A percentile compares a stretch with the other conserved stretches of the same genome.
Evolutionary conservation across 1,140 invertebrate genomes (phyloP).

Genomic region (Eumeta japonica): DNA sequence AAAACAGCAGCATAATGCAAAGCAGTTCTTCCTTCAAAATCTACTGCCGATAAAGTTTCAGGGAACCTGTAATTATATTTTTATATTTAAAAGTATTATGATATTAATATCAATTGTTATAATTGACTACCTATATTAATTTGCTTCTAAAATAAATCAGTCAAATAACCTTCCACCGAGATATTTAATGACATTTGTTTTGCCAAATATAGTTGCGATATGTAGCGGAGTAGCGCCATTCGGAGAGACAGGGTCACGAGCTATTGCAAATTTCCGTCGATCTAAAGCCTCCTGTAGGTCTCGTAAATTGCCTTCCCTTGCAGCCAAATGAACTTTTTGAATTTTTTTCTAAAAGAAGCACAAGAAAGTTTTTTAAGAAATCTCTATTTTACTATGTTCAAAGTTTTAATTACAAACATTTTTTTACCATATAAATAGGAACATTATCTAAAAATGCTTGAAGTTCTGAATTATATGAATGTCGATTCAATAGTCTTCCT

Average conservation of each 20-base stretch:
- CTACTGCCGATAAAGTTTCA: conserved; percentile 74
- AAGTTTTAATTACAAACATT: too few species aligned
- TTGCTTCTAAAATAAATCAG: too few species aligned
- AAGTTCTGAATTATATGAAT: conserved; percentile 75
- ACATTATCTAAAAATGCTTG: conserved; percentile 89
- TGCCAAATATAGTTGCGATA: conserved; percentile 82
- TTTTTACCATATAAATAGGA: conserved; percentile 81
- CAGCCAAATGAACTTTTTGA: conserved; percentile 80
- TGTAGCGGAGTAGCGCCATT: conserved; percentile 91
- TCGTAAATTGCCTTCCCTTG: conserved; percentile 79
- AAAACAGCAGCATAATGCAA: conserved; percentile 87
- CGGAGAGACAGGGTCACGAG: conserved; percentile 74
- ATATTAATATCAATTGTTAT: not conserved
- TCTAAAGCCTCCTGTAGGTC: conserved; percentile 84
- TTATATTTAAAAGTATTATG: not conserved
- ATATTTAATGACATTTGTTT: conserved; percentile 67
- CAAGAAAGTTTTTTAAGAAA: too few species aligned
- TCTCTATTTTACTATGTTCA: too few species aligned
- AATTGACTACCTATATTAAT: not conserved
- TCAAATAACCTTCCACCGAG: conserved; percentile 59
- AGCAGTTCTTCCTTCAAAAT: conserved; percentile 82
- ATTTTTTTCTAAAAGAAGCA: conserved; percentile 79
- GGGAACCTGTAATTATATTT: conserved; percentile 66
- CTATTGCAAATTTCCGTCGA: conserved; percentile 86
- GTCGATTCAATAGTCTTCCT: conserved; percentile 70